These are phyloP conservation scores for Hylia prasina DNA, from an alignment of 2,113 vertebrate species.

Conservation along the genomic window DNA sequence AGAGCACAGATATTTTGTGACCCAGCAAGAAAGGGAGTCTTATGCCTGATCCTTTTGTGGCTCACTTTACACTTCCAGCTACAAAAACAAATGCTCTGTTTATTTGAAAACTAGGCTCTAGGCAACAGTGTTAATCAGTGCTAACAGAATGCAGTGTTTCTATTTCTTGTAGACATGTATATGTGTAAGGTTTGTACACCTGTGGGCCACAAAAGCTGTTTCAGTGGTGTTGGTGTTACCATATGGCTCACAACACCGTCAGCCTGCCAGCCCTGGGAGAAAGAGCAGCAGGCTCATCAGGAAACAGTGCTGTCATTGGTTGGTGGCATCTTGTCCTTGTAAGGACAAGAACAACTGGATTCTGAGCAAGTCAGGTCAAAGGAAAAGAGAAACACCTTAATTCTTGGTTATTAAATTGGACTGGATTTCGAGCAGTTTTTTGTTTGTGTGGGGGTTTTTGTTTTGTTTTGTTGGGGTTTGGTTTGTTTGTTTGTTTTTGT, in stretches of 20 bases:
- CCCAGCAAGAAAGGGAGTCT: background rate
- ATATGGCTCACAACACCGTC: background rate
- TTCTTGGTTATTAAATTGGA: background rate
- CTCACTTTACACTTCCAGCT: conserved; percentile 26
- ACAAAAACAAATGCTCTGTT: conserved; percentile 38
- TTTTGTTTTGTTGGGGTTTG: background rate
- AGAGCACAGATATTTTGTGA: background rate
- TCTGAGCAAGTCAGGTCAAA: background rate
- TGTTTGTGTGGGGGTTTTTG: background rate
- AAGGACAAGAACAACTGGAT: background rate
- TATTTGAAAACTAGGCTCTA: conserved; percentile 56
- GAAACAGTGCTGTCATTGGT: background rate
- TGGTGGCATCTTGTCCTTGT: background rate
- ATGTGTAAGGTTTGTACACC: background rate
- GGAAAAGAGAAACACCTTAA: background rate
- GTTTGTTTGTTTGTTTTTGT: background rate
- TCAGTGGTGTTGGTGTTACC: background rate
- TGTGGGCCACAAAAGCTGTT: background rate
- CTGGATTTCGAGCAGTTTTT: background rate
- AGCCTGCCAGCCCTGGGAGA: background rate
- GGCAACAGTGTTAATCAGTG: background rate
- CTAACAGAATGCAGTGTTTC: background rate
- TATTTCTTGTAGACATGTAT: background rate
- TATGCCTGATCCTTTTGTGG: background rate
- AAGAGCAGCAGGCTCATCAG: background rate